A percentile compares a stretch with the other conserved stretches of the same genome.
These are phyloP conservation scores for Sycophila texana DNA, from an alignment of 2,888 invertebrate species.

Conservation along the genomic window DNA sequence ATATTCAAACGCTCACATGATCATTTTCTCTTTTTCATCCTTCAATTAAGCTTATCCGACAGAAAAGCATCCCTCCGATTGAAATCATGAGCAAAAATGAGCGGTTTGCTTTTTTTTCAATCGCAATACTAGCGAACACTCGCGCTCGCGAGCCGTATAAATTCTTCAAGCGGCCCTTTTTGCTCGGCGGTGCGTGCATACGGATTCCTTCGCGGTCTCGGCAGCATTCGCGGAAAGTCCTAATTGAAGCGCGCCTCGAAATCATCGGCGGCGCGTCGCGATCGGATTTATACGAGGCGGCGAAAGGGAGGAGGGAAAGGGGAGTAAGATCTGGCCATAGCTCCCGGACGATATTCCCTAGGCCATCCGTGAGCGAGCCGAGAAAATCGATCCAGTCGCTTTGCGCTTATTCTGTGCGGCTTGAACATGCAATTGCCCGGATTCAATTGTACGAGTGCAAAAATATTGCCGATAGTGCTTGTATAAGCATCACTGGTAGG, in stretches of 20 bases:
- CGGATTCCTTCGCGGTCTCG: not conserved
- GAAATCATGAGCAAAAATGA: not conserved
- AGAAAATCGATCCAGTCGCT: too few relatives aligned
- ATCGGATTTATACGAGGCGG: not conserved
- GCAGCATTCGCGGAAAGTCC: slow-evolving; percentile 33
- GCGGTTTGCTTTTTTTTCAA: not conserved
- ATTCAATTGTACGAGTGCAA: too few relatives aligned
- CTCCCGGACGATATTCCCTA: too few relatives aligned
- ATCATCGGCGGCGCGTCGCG: slow-evolving; percentile 14
- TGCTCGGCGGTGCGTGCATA: not conserved
- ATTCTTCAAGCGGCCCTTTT: slow-evolving; percentile 20
- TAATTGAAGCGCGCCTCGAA: slow-evolving; percentile 37
- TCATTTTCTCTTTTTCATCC: not conserved
- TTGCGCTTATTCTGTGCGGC: too few relatives aligned
- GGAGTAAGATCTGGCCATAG: not conserved
- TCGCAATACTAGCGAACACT: not conserved
- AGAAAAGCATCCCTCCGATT: too few relatives aligned
- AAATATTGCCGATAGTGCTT: too few relatives aligned
- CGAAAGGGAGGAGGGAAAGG: not conserved
- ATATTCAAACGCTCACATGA: not conserved
- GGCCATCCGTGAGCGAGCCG: too few relatives aligned
- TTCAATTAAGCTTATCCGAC: not conserved
- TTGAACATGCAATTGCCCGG: too few relatives aligned
- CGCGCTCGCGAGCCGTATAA: slow-evolving; percentile 23
- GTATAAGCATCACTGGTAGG: too few relatives aligned